A percentile compares a stretch with the other conserved stretches of the same genome.
Conservation (phyloP, 2,888 invertebrate genomes). For the Pyrrhosoma nymphula region DNA sequence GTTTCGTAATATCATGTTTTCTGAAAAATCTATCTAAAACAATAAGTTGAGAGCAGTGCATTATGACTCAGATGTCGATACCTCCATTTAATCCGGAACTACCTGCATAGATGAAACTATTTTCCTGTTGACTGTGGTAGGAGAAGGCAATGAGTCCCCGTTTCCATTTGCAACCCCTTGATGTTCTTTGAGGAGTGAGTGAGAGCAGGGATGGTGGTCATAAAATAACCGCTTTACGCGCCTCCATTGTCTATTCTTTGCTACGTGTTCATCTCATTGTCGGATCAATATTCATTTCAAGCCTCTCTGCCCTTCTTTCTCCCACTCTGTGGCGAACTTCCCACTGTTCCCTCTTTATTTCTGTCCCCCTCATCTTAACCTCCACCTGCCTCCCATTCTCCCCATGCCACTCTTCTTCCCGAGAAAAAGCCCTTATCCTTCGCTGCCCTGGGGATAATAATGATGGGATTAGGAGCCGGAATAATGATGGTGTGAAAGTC, state of each 20-base stretch:
- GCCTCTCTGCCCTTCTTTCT: neutral
- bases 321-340: neutral
- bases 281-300: neutral
- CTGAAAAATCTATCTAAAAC: too few relatives aligned
- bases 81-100: neutral
- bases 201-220: neutral
- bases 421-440: neutral
- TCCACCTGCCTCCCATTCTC: neutral
- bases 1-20: too few relatives aligned
- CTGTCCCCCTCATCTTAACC: neutral
- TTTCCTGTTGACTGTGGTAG: too few relatives aligned
- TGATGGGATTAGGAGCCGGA: constrained; percentile 9
- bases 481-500: constrained; percentile 12
- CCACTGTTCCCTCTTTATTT: neutral
- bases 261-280: neutral
- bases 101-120: neutral
- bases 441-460: constrained; percentile 10
- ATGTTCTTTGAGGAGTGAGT: too few relatives aligned
- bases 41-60: too few relatives aligned
- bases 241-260: neutral
- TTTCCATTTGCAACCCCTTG: too few relatives aligned
- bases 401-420: too few relatives aligned
- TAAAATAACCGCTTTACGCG: neutral
- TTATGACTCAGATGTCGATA: too few relatives aligned
- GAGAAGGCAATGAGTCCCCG: too few relatives aligned